These are phyloP conservation scores for Chironomus tentans DNA, from an alignment of 2,888 invertebrate genomes.

Conservation along the genomic window DNA sequence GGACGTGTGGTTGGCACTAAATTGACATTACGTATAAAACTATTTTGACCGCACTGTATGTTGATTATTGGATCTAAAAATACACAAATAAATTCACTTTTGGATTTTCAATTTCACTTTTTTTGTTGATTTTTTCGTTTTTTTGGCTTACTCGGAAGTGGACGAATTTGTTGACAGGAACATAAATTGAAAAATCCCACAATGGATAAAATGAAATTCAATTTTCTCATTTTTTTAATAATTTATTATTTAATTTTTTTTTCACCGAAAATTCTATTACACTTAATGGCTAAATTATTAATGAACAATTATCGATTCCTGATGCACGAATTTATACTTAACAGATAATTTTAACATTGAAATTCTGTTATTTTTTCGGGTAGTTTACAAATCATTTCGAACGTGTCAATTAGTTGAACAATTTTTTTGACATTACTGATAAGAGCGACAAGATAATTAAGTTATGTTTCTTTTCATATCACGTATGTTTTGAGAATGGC, in stretches of 20 bases:
- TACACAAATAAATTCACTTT: not conserved
- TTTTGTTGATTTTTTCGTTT: not conserved
- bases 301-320: not conserved
- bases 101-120: not conserved
- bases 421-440: not conserved
- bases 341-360: not conserved
- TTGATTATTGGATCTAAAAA: conserved; percentile 22
- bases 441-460: not conserved
- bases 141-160: conserved; percentile 7
- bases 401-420: not conserved
- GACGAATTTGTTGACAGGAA: not conserved
- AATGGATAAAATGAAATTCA: not conserved
- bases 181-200: not conserved
- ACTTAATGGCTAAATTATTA: not conserved
- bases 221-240: conserved; percentile 1
- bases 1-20: not conserved
- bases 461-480: too few species aligned
- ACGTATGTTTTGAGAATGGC: not conserved
- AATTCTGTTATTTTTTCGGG: not conserved
- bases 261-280: not conserved
- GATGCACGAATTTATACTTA: not conserved
- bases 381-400: not conserved
- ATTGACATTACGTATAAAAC: not conserved
- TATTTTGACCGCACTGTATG: conserved; percentile 18
- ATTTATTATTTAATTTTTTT: not conserved